A percentile compares a stretch with the other conserved stretches of the same genome.
phyloP scores from a whole-genome alignment of 2,888 invertebrate species.

The Brachyopa scutellaris region DNA sequence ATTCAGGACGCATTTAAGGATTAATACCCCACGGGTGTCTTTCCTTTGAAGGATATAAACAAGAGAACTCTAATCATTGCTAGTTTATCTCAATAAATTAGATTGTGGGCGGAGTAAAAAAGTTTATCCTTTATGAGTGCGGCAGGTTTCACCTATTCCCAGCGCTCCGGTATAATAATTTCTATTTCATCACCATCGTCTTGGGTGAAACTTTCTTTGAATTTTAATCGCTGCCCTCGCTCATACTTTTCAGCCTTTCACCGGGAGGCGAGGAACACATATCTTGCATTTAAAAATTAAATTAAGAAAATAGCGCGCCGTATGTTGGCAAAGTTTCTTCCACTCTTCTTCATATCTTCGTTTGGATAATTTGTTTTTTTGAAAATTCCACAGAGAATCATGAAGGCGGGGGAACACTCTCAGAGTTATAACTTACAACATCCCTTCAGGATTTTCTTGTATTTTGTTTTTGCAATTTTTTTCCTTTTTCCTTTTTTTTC shows the following conservation, averaged over 20 bases:
- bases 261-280: conserved; percentile 12
- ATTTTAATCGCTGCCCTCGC: conserved; percentile 41
- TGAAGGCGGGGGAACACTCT: conserved; percentile 52
- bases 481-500: conserved; percentile 13
- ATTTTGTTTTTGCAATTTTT: background rate
- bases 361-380: conserved; percentile 14
- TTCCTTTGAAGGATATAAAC: too few species aligned
- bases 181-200: conserved; percentile 13
- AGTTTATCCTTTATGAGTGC: conserved; percentile 20
- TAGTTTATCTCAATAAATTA: too few species aligned
- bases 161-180: conserved; percentile 44
- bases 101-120: too few species aligned
- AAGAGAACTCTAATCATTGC: too few species aligned
- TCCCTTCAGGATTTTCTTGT: conserved; percentile 36
- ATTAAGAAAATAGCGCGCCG: conserved; percentile 63
- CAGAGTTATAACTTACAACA: conserved; percentile 71
- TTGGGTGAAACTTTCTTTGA: conserved; percentile 43
- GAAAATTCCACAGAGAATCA: conserved; percentile 47
- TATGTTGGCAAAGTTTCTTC: conserved; percentile 50
- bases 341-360: conserved; percentile 8
- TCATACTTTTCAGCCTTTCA: conserved; percentile 1
- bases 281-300: conserved; percentile 59
- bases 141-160: background rate
- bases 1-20: too few species aligned
- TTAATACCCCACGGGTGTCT: too few species aligned